Evolutionary conservation across 2,797 vertebrate species (phyloP), one percentile per base, ranked within the genome.

Genomic region (Perodicticus potto): DNA sequence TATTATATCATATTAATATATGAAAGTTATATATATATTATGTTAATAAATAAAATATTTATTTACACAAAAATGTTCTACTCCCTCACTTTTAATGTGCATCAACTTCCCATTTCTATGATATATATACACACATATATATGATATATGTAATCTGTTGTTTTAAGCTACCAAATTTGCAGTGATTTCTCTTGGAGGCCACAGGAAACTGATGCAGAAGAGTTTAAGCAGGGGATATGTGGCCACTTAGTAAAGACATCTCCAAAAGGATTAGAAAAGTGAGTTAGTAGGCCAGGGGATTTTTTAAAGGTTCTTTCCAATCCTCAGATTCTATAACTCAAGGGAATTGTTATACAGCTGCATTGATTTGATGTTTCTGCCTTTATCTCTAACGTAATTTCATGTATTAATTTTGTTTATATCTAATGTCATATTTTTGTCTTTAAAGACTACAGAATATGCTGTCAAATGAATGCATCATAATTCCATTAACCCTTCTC

Each of bases 301-400:
- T 92, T n/a, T 85, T 74, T 92, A 29, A 85, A 77, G 72, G 43
- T 57, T 89, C 80, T 89, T 72, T 89, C 27, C 83, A 74, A 80
- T 67, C 37, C n/a, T 94, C 22, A 49, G 37, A 16, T 59, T 94
- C 78, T 89, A 73, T 43, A 84, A 67, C 22, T 70, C 19, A 83
- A 83, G 63, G 72, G n/a, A 17, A 78, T 74, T 92, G 84, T 85
- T 74, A 67, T 2, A 53, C 65, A 74, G 14, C 29, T 53, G 27
- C n/a, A 59, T 23, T 25, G 85, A 86, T 53, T 37, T 80, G 53
- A 70, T 29, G 6, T 43, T 53, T 74, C 49, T 80, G 49, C 37
- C 85, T 92, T 85, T 40, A 73, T 40, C 32, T 53, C 70, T 17
- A 91, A 57, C 17, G 19, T 12, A 77, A 83, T 29, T 91, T 72